Evolutionary conservation across 1,140 invertebrate species (phyloP).

Genomic region (Lepidurus apus): DNA sequence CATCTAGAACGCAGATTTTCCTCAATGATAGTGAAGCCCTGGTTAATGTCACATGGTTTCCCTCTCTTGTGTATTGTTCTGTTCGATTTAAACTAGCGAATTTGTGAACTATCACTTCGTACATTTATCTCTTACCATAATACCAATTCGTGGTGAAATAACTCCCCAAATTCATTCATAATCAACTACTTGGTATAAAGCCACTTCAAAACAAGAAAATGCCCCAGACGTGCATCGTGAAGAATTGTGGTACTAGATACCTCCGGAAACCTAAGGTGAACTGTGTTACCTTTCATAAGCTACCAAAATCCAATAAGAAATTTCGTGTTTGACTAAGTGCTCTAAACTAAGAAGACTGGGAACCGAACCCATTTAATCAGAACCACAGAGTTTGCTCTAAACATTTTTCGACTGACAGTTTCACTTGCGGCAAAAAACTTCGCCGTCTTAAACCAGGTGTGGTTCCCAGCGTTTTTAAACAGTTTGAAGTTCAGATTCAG

Average conservation of each 20-base stretch:
- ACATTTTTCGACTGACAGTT: background rate
- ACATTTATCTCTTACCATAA: background rate
- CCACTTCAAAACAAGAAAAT: background rate
- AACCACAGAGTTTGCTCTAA: background rate
- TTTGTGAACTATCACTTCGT: background rate
- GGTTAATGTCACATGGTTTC: background rate
- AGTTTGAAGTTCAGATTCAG: background rate
- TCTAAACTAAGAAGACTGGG: background rate
- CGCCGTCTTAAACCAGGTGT: background rate
- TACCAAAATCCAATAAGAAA: background rate
- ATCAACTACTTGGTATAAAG: background rate
- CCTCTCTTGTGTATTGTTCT: background rate
- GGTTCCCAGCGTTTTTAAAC: background rate
- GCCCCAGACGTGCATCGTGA: background rate
- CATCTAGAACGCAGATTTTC: background rate
- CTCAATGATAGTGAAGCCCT: background rate
- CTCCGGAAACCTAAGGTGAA: background rate
- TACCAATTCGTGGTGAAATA: background rate
- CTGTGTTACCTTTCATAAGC: background rate
- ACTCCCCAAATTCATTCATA: too few relatives aligned
- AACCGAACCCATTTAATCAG: background rate
- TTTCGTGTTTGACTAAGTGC: background rate
- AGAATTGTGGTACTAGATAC: background rate
- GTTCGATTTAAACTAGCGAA: background rate
- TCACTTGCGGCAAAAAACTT: background rate